A percentile compares a stretch with the other conserved stretches of the same genome.
Evolutionary conservation across 2,888 invertebrate genomes (phyloP).

Genomic region (Orthonevra nobilis): DNA sequence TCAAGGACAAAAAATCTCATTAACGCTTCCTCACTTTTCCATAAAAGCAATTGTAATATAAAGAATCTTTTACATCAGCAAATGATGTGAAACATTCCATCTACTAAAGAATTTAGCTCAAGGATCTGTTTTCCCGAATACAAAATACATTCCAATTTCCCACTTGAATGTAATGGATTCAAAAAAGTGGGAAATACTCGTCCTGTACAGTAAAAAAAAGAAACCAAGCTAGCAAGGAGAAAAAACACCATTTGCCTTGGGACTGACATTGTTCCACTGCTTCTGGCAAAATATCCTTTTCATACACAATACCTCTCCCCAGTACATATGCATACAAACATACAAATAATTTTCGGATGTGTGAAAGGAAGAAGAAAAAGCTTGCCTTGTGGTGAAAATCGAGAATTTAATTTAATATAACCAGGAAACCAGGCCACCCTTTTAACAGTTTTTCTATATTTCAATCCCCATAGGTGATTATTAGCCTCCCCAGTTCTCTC

Average conservation of each 20-base stretch:
- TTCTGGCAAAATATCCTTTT: slow-evolving; percentile 60
- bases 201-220: too few species aligned
- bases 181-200: slow-evolving; percentile 64
- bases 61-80: slow-evolving; percentile 56
- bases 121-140: slow-evolving; percentile 62
- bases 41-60: slow-evolving; percentile 60
- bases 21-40: slow-evolving; percentile 54
- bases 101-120: slow-evolving; percentile 64
- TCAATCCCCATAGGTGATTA: slow-evolving; percentile 1
- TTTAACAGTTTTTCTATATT: slow-evolving; percentile 32
- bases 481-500: not conserved
- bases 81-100: slow-evolving; percentile 65
- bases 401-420: slow-evolving; percentile 28
- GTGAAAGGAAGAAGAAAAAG: slow-evolving; percentile 18
- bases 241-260: slow-evolving; percentile 60
- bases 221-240: too few species aligned
- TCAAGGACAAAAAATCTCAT: slow-evolving; percentile 43
- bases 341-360: slow-evolving; percentile 46
- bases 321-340: slow-evolving; percentile 23
- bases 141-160: slow-evolving; percentile 66
- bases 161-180: slow-evolving; percentile 69
- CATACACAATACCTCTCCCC: slow-evolving; percentile 45
- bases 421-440: slow-evolving; percentile 12
- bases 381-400: slow-evolving; percentile 10
- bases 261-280: slow-evolving; percentile 67